Evolutionary conservation across 1,140 invertebrate genomes (phyloP), one percentile per base, ranked within the genome.

Genomic region (Octopus bimaculoides): DNA sequence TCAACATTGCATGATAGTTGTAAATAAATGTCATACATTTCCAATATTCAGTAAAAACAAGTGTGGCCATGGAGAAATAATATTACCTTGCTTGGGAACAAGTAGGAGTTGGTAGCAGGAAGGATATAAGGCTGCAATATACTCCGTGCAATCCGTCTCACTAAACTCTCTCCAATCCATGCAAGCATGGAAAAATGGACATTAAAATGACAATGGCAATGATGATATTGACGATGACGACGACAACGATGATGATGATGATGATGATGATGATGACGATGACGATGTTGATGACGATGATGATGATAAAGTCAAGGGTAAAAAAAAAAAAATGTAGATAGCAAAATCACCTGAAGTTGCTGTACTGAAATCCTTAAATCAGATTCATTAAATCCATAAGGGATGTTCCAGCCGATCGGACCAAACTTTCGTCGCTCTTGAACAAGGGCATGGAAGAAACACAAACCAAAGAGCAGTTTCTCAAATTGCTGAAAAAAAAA

Each of bases 321-420:
- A 41, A 41, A 41, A 41, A 41, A 41, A 41, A 1, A 41, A 41
- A 41, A 41, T 3, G 3, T 1, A 41, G 26, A 41, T 12, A 71
- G 26, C 5, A 71, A 41, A 66, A 94, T 93, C 90, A 96, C 95
- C 87, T 90, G 89, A 41, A 90, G 83, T 81, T 91, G 90, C 85
- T 89, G 83, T 41, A 89, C 84, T 9, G 90, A 91, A 77, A 91
- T 91, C 52, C 89, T 83, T 4, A 91, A 82, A 83, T 91, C 90
- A 5, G 90, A 91, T 77, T 89, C 89, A 77, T 90, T 90, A 79
- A 90, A 90, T n/a, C 89, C 89, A 79, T 90, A 90, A 0, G 89
- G 82, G 83, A 90, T 89, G 79, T 90, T 90, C 89, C 89, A 90
- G 14, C 89, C 89, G 4, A 89, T 79, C 8, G 89, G 87, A 41